Conservation (phyloP, 2,113 vertebrate species). For the Colaptes auratus region DNA sequence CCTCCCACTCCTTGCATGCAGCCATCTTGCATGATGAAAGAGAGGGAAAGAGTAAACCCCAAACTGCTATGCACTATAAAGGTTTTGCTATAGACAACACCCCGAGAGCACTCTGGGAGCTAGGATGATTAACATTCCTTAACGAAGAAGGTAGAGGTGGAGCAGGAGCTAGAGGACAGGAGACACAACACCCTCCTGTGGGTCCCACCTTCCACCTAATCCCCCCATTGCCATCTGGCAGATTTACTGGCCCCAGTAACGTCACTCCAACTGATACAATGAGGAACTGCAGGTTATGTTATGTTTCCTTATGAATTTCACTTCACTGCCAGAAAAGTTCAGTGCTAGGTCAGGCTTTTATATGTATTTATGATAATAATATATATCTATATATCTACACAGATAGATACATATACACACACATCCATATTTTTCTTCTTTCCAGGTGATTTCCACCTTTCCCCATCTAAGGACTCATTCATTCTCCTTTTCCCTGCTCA, state of each 20-base stretch:
- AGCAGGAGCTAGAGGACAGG: background rate
- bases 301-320: background rate
- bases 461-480: background rate
- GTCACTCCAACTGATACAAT: background rate
- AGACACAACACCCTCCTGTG: background rate
- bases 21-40: background rate
- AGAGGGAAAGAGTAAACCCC: background rate
- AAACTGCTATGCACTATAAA: background rate
- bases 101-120: background rate
- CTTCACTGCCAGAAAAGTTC: conserved; percentile 68
- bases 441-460: background rate
- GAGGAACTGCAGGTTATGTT: conserved; percentile 57
- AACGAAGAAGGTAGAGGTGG: background rate
- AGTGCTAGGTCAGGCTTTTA: conserved; percentile 55
- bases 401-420: too few relatives aligned
- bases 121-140: background rate
- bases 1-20: background rate
- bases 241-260: conserved; percentile 8
- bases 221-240: conserved; percentile 1
- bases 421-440: background rate
- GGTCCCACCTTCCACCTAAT: background rate
- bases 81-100: background rate
- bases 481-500: background rate
- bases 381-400: background rate
- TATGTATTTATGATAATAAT: background rate